Percentiles rank a stretch among this genome's conserved stretches.
Conservation (phyloP, 2,888 invertebrate genomes). For the Frankliniella intonsa region DNA sequence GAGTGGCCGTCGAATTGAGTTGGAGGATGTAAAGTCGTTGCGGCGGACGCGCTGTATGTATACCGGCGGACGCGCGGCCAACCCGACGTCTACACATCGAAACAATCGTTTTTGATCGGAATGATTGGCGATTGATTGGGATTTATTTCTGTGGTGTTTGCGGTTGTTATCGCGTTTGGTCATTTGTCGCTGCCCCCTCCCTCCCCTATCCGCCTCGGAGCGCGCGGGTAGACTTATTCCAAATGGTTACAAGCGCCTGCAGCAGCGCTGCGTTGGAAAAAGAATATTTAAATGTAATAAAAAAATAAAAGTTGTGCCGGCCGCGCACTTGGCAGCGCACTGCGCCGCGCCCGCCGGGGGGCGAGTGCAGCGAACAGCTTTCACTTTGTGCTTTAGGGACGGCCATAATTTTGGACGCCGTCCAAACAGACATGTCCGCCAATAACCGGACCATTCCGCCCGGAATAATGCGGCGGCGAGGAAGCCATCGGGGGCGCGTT, state of each 20-base stretch:
- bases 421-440: conserved; percentile 24
- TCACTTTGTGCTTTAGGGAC: conserved; percentile 7
- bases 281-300: too few species aligned
- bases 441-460: conserved; percentile 14
- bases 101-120: not conserved
- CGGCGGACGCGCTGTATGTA: not conserved
- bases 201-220: too few species aligned
- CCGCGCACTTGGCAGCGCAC: not conserved
- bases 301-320: too few species aligned
- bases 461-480: not conserved
- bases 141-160: not conserved
- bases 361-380: conserved; percentile 13
- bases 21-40: conserved; percentile 13
- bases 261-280: too few species aligned
- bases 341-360: not conserved
- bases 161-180: not conserved
- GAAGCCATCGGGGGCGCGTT: too few species aligned
- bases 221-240: too few species aligned
- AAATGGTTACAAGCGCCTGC: too few species aligned
- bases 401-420: conserved; percentile 15
- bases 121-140: not conserved
- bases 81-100: not conserved
- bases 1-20: conserved; percentile 18
- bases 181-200: too few species aligned
- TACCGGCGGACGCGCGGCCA: too few species aligned